A percentile compares a stretch with the other conserved stretches of the same genome.
Evolutionary conservation across 2,113 vertebrate species (phyloP).

Genomic region (Otis tarda): DNA sequence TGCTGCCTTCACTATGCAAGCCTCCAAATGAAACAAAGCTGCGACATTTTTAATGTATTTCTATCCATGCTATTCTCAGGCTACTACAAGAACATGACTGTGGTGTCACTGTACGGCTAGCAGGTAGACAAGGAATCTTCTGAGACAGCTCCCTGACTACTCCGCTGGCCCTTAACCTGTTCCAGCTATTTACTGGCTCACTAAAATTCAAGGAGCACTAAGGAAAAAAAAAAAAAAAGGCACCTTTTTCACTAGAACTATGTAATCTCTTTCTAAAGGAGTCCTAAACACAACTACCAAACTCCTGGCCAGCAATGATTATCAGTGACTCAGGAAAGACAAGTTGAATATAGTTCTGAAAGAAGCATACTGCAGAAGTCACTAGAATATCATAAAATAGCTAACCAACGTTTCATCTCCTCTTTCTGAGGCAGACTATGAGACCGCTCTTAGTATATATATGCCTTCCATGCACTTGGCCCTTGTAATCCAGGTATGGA

Average conservation of each 20-base stretch:
- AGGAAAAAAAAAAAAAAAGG: accelerated
- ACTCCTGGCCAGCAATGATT: neutral
- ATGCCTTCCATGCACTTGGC: neutral
- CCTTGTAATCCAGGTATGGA: neutral
- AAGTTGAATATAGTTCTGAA: neutral
- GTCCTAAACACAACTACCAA: neutral
- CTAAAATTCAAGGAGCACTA: neutral
- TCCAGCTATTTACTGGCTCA: neutral
- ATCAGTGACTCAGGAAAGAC: neutral
- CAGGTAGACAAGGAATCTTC: neutral
- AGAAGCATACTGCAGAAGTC: neutral
- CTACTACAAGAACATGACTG: neutral
- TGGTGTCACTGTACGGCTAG: neutral
- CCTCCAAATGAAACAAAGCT: neutral
- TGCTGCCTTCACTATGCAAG: neutral
- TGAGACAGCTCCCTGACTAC: neutral
- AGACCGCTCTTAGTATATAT: neutral
- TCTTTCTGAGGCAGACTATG: neutral
- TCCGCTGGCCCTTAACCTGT: neutral
- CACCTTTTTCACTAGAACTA: neutral
- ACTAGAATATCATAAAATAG: neutral
- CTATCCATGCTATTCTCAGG: neutral
- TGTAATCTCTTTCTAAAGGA: neutral
- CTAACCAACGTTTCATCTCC: neutral
- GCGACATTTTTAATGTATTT: neutral